A percentile compares a stretch with the other conserved stretches of the same genome.
Conservation (phyloP, 37 sponge, comb jelly and placozoan genomes). For the Aphrocallistes beatrix region DNA sequence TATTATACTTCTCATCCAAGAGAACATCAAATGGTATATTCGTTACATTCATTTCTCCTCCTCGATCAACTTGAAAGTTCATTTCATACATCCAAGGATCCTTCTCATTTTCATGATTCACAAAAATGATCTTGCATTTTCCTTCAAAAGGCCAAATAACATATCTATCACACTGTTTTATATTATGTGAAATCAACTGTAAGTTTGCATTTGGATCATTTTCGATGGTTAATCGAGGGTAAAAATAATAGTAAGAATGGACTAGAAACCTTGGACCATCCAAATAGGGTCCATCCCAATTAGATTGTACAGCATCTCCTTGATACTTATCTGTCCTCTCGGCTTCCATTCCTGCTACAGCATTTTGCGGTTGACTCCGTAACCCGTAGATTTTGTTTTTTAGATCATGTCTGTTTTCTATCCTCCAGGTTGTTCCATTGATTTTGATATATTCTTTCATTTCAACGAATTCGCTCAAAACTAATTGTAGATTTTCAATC, state of each 20-base stretch:
- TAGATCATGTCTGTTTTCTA: background rate
- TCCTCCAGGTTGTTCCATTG: background rate
- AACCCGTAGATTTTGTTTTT: background rate
- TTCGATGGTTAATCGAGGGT: background rate
- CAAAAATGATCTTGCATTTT: background rate
- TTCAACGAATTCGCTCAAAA: background rate
- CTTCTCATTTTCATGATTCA: background rate
- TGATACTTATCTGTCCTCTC: background rate
- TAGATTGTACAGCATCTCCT: background rate
- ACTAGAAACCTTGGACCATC: background rate
- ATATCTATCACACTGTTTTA: background rate
- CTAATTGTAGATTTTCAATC: background rate
- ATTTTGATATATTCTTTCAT: background rate
- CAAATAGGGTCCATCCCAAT: background rate
- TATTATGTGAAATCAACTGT: background rate
- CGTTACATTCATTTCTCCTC: background rate
- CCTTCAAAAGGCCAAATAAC: background rate
- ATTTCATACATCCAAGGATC: background rate
- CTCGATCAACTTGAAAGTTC: background rate
- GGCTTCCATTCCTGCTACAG: background rate
- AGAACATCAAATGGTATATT: background rate
- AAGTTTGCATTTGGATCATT: background rate
- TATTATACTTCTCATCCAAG: background rate
- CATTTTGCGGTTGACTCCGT: background rate
- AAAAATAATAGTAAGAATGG: constrained; percentile 4